Base-by-base conservation (phyloP, 1,140 invertebrate genomes). In the Orussus abietinus region DNA sequence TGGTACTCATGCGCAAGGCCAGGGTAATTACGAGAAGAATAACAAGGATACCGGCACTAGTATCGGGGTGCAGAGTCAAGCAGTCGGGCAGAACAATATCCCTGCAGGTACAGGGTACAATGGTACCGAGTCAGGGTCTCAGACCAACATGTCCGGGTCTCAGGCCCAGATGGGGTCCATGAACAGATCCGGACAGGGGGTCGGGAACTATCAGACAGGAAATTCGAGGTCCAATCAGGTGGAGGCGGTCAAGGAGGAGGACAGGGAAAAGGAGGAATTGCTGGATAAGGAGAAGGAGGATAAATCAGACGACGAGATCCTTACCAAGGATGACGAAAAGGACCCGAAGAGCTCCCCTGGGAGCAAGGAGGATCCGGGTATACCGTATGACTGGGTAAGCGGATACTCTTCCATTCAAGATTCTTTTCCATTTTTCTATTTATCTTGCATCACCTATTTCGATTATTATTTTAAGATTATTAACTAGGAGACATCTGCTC, bases 371-470 rank as follows among this genome's bases (percentile, higher is more conserved):
- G 84, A 86, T 56, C 82, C 85, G 59, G 85, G 86, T 49, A 85
- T 90, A 57, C 85, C 86, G 4, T 90, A 89, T 54, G 86, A 90
- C 56, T 90, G 88, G 88, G 79, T 79, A 65, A 69, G 63, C n/a
- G n/a, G n/a, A 62, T n/a, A n/a, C n/a, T n/a, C n/a, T n/a, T n/a
- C n/a, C n/a, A n/a, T n/a, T n/a, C n/a, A n/a, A n/a, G n/a, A n/a
- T n/a, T n/a, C n/a, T n/a, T n/a, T n/a, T n/a, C n/a, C n/a, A n/a
- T n/a, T n/a, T n/a, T n/a, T n/a, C n/a, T n/a, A n/a, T n/a, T n/a
- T n/a, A n/a, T n/a, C n/a, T n/a, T n/a, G n/a, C n/a, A n/a, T n/a
- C n/a, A n/a, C n/a, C n/a, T n/a, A n/a, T n/a, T n/a, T n/a, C n/a
- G n/a, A n/a, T n/a, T n/a, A n/a, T n/a, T n/a, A n/a, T n/a, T n/a